Base-by-base conservation (phyloP, 1,140 invertebrate genomes). In the Calosoma granatense region DNA sequence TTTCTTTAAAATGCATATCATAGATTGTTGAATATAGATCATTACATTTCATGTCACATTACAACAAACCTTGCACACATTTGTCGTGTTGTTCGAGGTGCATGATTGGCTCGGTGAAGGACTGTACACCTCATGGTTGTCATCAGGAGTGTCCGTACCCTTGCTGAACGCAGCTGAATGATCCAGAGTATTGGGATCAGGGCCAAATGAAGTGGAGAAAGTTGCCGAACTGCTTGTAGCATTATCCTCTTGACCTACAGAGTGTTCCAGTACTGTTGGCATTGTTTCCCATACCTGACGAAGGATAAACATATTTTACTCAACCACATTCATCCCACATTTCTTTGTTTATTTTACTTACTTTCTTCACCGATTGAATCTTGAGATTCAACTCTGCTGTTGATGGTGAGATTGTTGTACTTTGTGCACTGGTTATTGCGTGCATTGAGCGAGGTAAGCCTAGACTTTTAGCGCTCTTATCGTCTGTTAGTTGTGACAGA, bases 301-400 rank as follows among this genome's bases (percentile, higher is more conserved):
- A n/a, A n/a, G n/a, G n/a, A n/a, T n/a, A n/a, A n/a, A n/a, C n/a
- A n/a, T n/a, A n/a, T n/a, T n/a, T n/a, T n/a, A n/a, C n/a, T n/a
- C n/a, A n/a, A n/a, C n/a, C n/a, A n/a, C n/a, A n/a, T n/a, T n/a
- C n/a, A n/a, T n/a, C n/a, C 75, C 87, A 91, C 47, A 88, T n/a
- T n/a, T n/a, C n/a, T n/a, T n/a, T n/a, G n/a, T n/a, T n/a, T n/a
- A n/a, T n/a, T n/a, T n/a, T n/a, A n/a, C n/a, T n/a, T n/a, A n/a
- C 89, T 71, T 92, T 94, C 72, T 95, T 95, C 2, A 94, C 92
- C 54, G 90, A 92, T 4, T 90, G 90, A 63, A 96, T 94, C 75
- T 97, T 96, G 70, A 92, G 80, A 75, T 94, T 93, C 11, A 97
- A 79, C 69, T 95, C 93, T 22, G 90, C 90, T 14, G 86, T 84